A percentile compares a stretch with the other conserved stretches of the same genome.
These are phyloP conservation scores for Bovichtus diacanthus DNA, from an alignment of 2,797 vertebrate species.

Conservation along the genomic window DNA sequence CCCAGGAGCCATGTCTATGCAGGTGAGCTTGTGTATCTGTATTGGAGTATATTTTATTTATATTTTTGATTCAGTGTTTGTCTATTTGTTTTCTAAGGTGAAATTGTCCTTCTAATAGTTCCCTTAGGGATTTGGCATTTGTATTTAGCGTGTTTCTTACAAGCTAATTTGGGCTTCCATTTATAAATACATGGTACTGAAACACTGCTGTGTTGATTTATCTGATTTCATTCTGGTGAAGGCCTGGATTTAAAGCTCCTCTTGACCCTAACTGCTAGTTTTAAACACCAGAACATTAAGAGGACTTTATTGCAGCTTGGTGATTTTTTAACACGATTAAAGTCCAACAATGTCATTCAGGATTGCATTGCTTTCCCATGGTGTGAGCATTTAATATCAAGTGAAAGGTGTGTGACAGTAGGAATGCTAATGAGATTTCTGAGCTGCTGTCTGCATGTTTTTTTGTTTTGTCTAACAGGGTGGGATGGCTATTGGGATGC, in stretches of 20 bases:
- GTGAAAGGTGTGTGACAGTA: not conserved
- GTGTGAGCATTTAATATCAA: conserved; percentile 20
- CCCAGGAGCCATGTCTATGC: conserved; percentile 92
- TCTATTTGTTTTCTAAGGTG: not conserved
- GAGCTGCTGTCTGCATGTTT: not conserved
- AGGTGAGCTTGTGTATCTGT: conserved; percentile 83
- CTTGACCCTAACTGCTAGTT: conserved; percentile 16
- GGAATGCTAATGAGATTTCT: conserved; percentile 31
- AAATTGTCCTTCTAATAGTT: not conserved
- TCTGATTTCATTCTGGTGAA: conserved; percentile 5
- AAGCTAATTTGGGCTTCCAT: conserved; percentile 10
- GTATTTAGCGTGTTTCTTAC: conserved; percentile 7
- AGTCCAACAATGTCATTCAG: conserved; percentile 20
- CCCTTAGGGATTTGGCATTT: not conserved
- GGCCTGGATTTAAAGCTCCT: conserved; percentile 5
- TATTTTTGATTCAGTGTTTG: not conserved
- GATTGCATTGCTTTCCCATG: conserved; percentile 7
- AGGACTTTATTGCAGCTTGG: conserved; percentile 9
- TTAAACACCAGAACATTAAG: conserved; percentile 28
- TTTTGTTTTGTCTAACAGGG: conserved; percentile 79
- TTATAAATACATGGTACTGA: conserved; percentile 6
- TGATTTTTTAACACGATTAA: conserved; percentile 34
- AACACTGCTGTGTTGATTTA: conserved; percentile 25
- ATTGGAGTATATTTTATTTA: not conserved
- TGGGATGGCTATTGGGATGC: conserved; percentile 93